Evolutionary conservation across 2,113 vertebrate genomes (phyloP), one percentile per base, ranked within the genome.

Genomic region (Arothron firmamentum): DNA sequence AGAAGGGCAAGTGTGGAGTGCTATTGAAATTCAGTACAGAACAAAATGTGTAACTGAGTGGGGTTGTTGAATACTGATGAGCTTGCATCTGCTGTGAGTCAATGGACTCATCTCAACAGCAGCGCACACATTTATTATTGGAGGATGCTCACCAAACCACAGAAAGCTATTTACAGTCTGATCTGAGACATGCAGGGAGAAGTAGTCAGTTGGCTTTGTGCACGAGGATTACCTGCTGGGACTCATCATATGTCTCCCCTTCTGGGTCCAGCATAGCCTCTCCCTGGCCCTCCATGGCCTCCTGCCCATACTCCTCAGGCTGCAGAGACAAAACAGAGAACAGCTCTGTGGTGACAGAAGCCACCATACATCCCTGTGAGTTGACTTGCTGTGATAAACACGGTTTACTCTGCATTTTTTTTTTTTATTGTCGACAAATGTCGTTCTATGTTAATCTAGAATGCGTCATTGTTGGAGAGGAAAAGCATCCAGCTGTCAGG

Each of bases 291-390:
- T 98, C 96, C 59, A 90, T 93, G 72, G 94, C 97, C 89, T 98
- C 97, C 90, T 99, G 95, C 68, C 92, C 96, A 74, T 95, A 92
- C 74, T 98, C 96, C 81, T 96, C 95, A 2, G 95, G 91, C 95
- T 98, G 85, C 45, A 67, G 46, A 54, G 13, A 50, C n/a, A 75
- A 82, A 49, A 75, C 31, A 75, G 16, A 65, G 2, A 69, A 60
- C 14, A 64, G 19, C 52, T 45, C 59, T 52, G n/a, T 62, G 5
- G 13, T 28, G 20, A 41, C 6, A 58, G 10, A 38, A 31, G 7
- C 6, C 16, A 11, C 42, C 4, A n/a, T 17, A n/a, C 45, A 47
- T n/a, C 6, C 13, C n/a, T 7, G n/a, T 47, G 9, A 11, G 34
- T 11, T 9, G 34, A 10, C 45, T n/a, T 28, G 25, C 25, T 28